Conservation (phyloP, 1,140 invertebrate genomes). For the Drosophila sp. region DNA sequence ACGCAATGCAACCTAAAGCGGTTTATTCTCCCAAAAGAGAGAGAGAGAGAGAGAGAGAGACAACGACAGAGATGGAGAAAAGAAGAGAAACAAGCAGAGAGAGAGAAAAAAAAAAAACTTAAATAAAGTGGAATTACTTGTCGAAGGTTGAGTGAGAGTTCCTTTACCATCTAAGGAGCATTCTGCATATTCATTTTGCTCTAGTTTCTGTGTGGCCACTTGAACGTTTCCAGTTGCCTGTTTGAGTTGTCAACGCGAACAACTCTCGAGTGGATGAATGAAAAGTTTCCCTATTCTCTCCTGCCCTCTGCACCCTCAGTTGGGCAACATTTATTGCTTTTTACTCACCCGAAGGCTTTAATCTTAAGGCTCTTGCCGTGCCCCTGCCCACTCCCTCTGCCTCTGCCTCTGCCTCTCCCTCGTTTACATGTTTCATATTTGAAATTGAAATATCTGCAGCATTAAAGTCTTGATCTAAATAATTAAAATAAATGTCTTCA, state of each 20-base stretch:
- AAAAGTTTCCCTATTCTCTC: conserved; percentile 45
- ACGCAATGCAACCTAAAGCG: conserved; percentile 45
- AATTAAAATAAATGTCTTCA: conserved; percentile 73
- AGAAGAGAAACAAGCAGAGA: conserved; percentile 26
- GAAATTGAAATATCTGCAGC: conserved; percentile 42
- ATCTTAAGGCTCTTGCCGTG: conserved; percentile 12
- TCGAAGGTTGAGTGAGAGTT: conserved; percentile 36
- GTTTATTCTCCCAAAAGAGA: conserved; percentile 28
- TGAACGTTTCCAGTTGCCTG: conserved; percentile 42
- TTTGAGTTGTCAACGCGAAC: conserved; percentile 31
- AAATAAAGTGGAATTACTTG: conserved; percentile 74
- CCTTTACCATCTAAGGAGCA: conserved; percentile 31
- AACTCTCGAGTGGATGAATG: conserved; percentile 45
- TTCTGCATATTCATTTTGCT: conserved; percentile 75
- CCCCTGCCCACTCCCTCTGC: conserved; percentile 31
- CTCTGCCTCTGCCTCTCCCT: neutral
- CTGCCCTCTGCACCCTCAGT: neutral
- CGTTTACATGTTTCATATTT: conserved; percentile 12
- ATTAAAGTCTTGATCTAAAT: conserved; percentile 61
- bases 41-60: neutral
- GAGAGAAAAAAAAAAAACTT: conserved; percentile 46
- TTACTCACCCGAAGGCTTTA: conserved; percentile 22
- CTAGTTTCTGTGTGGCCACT: conserved; percentile 61
- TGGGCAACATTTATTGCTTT: conserved; percentile 46
- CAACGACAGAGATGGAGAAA: neutral